Percentiles rank a stretch among this genome's conserved stretches.
phyloP scores from a whole-genome alignment of 2,113 vertebrate species.

The Noctilio leporinus region DNA sequence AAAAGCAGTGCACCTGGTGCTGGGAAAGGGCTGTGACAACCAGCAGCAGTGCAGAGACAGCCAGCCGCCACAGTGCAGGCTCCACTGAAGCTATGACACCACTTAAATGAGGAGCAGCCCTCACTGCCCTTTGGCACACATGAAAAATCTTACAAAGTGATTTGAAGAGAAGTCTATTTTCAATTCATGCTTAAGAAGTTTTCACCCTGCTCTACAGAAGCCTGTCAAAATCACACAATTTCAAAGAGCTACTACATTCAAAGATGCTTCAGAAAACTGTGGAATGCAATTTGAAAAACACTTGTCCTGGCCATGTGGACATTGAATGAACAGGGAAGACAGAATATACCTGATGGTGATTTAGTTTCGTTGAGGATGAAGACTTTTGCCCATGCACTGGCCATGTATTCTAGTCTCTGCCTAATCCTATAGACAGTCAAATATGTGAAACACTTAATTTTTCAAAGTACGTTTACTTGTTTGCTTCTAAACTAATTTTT shows the following conservation, averaged over 20 bases:
- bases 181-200: constrained; percentile 8
- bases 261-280: constrained; percentile 23
- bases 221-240: constrained; percentile 37
- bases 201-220: neutral
- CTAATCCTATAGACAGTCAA: neutral
- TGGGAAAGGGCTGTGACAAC: neutral
- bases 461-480: neutral
- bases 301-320: neutral
- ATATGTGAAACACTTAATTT: neutral
- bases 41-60: neutral
- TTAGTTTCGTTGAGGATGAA: neutral
- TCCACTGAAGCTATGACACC: neutral
- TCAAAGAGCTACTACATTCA: constrained; percentile 18
- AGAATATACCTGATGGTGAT: neutral
- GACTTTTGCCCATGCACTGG: neutral
- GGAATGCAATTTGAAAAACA: neutral
- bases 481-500: constrained; percentile 16
- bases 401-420: accelerated
- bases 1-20: neutral
- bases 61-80: neutral
- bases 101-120: neutral
- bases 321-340: neutral
- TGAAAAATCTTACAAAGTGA: neutral
- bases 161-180: neutral
- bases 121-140: neutral